These are phyloP conservation scores for Notamacropus eugenii DNA, from an alignment of 2,797 vertebrate genomes.

Conservation along the genomic window DNA sequence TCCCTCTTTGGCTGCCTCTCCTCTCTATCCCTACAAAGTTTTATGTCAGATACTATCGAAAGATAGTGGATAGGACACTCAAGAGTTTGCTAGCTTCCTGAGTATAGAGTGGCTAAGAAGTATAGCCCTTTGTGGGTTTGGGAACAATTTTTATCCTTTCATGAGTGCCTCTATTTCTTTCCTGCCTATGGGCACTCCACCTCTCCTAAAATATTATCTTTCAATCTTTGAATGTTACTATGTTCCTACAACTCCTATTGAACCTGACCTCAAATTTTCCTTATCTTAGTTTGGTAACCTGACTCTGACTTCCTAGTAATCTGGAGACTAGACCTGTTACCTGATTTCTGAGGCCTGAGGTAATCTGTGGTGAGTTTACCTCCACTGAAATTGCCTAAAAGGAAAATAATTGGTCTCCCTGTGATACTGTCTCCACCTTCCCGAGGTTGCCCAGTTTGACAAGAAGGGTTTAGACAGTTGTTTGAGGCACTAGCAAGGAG, in stretches of 20 bases:
- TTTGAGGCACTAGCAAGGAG: neutral
- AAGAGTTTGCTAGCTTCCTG: neutral
- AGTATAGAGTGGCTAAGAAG: neutral
- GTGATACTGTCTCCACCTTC: neutral
- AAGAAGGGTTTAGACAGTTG: neutral
- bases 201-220: neutral
- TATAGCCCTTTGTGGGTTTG: neutral
- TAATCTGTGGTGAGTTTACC: neutral
- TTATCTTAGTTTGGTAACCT: neutral
- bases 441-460: neutral
- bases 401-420: neutral
- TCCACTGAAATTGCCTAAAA: neutral
- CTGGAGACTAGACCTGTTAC: neutral
- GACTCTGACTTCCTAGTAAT: neutral
- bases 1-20: neutral
- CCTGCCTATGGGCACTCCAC: neutral
- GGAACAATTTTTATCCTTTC: neutral
- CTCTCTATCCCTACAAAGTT: neutral
- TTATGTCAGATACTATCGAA: neutral
- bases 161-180: neutral
- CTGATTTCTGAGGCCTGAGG: neutral
- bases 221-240: neutral
- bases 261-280: neutral
- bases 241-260: neutral
- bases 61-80: neutral